Base-by-base conservation (phyloP, 1,140 invertebrate species). In the Drusus annulatus region DNA sequence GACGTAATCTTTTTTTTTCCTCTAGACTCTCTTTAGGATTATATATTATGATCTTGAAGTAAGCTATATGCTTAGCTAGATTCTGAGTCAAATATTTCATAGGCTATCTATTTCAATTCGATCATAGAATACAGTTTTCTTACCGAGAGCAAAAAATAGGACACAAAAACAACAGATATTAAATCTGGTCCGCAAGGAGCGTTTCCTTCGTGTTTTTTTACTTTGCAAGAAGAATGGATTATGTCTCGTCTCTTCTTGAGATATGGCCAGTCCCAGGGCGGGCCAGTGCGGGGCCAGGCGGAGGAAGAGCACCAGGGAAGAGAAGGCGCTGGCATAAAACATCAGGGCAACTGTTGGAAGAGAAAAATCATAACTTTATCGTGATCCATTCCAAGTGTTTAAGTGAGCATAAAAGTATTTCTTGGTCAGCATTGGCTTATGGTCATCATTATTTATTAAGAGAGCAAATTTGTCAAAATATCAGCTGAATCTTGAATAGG, bases 211-310 rank as follows among this genome's bases (percentile, higher is more conserved):
- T 28, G 21, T 25, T 25, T 63, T 45, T 25, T 63, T 62, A 15
- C 52, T n/a, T 21, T 50, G 19, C 19, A 77, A 16, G 16, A 25
- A 51, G 54, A 28, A 23, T 16, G 51, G 36, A 15, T 6, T 68
- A 50, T 28, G 60, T 21, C 52, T 45, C 17, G 51, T n/a, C 56
- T 83, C 82, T 17, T 58, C 52, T 16, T 62, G 31, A 13, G 79
- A 25, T 15, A 83, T 76, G 51, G 79, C 79, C 13, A 31, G 0
- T 7, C 58, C 78, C 50, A 84, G 51, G 45, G 56, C 51, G 4
- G 80, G 80, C 83, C 83, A 84, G 1, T 50, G 73, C 2, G 75
- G 74, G 15, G 83, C 83, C 45, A 84, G 65, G 2, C 83, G 77
- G 15, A 84, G 54, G 50, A 84, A 84, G 62, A 81, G 36, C 3